These are phyloP conservation scores for Cinclus mexicanus DNA, from an alignment of 2,113 vertebrate genomes.

Conservation along the genomic window DNA sequence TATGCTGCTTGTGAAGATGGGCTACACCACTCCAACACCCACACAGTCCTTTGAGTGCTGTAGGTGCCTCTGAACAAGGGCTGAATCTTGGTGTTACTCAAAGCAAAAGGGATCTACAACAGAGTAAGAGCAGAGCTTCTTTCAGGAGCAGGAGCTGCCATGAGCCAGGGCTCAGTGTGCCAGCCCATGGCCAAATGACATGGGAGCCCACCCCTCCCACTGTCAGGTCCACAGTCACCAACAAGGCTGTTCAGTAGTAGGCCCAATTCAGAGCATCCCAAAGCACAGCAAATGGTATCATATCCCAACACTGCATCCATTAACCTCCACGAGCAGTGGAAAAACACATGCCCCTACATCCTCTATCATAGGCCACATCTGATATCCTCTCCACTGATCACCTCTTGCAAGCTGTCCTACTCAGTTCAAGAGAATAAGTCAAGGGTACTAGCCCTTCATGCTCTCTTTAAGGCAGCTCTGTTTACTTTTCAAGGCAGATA, in stretches of 20 bases:
- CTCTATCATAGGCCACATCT: neutral
- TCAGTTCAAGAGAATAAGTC: neutral
- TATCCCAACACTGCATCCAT: neutral
- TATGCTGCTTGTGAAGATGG: neutral
- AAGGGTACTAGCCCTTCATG: neutral
- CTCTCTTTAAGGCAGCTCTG: neutral
- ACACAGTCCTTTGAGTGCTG: neutral
- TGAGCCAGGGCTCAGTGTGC: neutral
- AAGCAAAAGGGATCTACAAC: neutral
- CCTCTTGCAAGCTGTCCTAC: neutral
- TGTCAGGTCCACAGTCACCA: neutral
- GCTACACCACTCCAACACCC: neutral
- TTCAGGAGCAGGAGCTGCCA: neutral
- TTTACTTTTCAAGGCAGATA: conserved; percentile 43
- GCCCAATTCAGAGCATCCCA: neutral
- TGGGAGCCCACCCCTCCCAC: neutral
- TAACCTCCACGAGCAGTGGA: accelerated
- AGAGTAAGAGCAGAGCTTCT: neutral
- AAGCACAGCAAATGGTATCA: neutral
- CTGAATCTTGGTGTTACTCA: neutral
- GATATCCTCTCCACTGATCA: neutral
- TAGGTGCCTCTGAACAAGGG: neutral
- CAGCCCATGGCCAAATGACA: accelerated
- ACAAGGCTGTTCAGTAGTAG: neutral
- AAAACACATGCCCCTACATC: neutral